Evolutionary conservation across 2,113 vertebrate genomes (phyloP), one percentile per base, ranked within the genome.

Genomic region (Leptocoma aspasia): DNA sequence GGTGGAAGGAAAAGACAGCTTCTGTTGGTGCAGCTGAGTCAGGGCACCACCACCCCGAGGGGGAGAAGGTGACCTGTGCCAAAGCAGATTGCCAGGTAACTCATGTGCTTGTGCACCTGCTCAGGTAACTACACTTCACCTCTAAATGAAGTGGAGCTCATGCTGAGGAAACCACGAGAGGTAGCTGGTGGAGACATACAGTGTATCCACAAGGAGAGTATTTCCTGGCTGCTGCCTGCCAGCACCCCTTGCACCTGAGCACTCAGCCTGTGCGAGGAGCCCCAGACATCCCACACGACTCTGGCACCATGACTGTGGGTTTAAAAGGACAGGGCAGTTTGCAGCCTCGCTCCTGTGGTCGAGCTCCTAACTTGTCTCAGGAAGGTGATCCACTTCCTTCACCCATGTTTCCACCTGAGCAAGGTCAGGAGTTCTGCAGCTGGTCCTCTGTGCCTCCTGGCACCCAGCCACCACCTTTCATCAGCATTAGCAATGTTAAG

Each of bases 51-150:
- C 11, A 3, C 2, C 6, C 37, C 39, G 37, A n/a, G 61, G 45
- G 56, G 27, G 31, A 21, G 20, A 7, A 10, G 9, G 20, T 0
- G 1, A 11, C 18, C 0, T 0, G 2, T 14, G 33, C 31, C 1
- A 0, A 9, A 9, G n/a, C 27, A 31, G 13, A 6, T 1, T 1
- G 4, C 28, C 47, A 31, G 20, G 31, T 11, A 53, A 33, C 15
- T 14, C 49, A 2, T 2, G 0, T 13, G 14, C 30, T 14, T 28
- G 41, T 37, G 39, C 49, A 26, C 37, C 73, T 57, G 37, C 73
- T 66, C 27, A 11, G n/a, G 2, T 14, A 39, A 35, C 41, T 30
- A 2, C 33, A 9, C 18, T 31, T 14, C 52, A 50, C 47, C 23
- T 75, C 63, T 6, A 22, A 24, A 45, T 15, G 44, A 68, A 68